Evolutionary conservation across 1,140 invertebrate species (phyloP).

Genomic region (Ceratitis capitata): DNA sequence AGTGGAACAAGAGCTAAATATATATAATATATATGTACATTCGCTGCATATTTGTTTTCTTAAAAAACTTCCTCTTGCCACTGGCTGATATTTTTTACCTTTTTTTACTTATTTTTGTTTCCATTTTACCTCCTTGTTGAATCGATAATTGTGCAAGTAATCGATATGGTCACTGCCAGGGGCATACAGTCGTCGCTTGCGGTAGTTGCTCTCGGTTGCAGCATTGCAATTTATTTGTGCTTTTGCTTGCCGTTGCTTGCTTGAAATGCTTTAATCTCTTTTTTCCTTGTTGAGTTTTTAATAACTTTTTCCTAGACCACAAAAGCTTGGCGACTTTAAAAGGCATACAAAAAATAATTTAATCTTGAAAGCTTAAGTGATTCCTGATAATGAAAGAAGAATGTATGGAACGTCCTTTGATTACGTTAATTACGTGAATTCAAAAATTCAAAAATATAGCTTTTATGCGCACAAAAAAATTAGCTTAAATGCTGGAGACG

Average conservation of each 20-base stretch:
- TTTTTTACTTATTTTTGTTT: background rate
- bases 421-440: too few relatives aligned
- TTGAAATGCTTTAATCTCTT: background rate
- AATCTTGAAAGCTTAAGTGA: too few relatives aligned
- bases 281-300: background rate
- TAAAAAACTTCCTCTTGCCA: background rate
- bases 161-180: background rate
- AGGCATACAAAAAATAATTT: background rate
- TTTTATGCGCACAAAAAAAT: too few relatives aligned
- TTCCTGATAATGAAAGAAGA: too few relatives aligned
- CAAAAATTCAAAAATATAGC: too few relatives aligned
- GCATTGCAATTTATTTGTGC: background rate
- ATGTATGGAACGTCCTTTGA: too few relatives aligned
- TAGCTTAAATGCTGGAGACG: too few relatives aligned
- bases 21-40: background rate
- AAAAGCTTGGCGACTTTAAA: background rate
- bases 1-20: background rate
- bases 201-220: background rate
- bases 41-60: background rate
- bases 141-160: conserved; percentile 18
- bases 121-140: background rate
- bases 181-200: background rate
- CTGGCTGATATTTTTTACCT: background rate
- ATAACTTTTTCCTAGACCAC: background rate
- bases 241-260: background rate